Evolutionary conservation across 2,888 invertebrate genomes (phyloP), one percentile per base, ranked within the genome.

Genomic region (Chrysolina americana): DNA sequence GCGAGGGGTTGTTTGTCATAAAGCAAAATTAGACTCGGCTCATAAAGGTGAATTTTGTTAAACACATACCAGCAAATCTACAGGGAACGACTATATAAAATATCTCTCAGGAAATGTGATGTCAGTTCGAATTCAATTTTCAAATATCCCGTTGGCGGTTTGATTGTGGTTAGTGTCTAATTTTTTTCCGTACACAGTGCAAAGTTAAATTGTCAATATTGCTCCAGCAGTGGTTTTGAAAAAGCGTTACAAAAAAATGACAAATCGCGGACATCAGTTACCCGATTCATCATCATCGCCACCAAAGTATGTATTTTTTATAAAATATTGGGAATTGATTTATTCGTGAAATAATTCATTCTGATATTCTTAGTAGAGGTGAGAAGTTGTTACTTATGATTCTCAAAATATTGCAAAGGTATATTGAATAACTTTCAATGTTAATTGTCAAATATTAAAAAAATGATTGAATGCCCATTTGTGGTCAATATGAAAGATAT

Each of bases 241-340:
- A 62, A 79, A 79, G 62, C 70, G 79, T 36, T 75, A 68, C 69
- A 79, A 74, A 70, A 79, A 68, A 68, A 79, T 79, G 79, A 76
- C 79, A 10, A 79, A 79, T 48, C 73, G 79, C 2, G 78, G 75
- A 56, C 79, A 79, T 66, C 93, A 93, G 84, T 86, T 93, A 65
- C 93, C 93, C 0, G 93, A 93, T 85, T 91, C 91, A 17, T 93
- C 93, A 0, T 93, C 93, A 0, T 93, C 93, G 5, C 93, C 93
- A 4, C 92, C 93, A 21, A 92, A 90, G 93, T 92, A 88, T 86
- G 84, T 85, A 50, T 63, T 19, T 48, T 73, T 1, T 59, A 28
- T 36, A 36, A 6, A 36, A 36, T 36, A 36, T 36, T 36, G 36
- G 8, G 36, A 36, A 36, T 36, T 4, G 6, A 36, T 36, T 36